Evolutionary conservation across 2,797 vertebrate genomes (phyloP).

Genomic region (Glossophaga mutica): DNA sequence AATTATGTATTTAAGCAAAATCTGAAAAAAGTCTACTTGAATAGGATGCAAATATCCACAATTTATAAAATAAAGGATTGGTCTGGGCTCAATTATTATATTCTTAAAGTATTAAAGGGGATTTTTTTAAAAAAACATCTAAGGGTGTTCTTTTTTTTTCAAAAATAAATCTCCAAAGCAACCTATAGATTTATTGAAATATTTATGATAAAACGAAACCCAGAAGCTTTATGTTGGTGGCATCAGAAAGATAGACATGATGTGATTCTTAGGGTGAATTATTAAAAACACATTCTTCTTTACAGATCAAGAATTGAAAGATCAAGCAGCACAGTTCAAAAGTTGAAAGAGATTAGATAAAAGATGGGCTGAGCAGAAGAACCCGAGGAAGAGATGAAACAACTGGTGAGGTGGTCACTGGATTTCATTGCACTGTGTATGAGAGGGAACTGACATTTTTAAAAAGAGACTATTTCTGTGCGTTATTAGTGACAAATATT

Average conservation of each 20-base stretch:
- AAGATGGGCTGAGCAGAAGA: conserved; percentile 62
- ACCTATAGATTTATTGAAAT: conserved; percentile 73
- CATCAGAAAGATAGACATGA: conserved; percentile 72
- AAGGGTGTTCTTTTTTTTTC: conserved; percentile 35
- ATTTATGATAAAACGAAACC: conserved; percentile 69
- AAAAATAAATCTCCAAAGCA: conserved; percentile 68
- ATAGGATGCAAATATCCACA: conserved; percentile 21
- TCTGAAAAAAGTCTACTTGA: neutral
- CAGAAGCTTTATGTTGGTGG: conserved; percentile 68
- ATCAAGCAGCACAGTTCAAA: conserved; percentile 72
- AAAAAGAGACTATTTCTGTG: neutral
- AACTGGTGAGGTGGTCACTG: conserved; percentile 24
- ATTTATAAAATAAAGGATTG: conserved; percentile 37
- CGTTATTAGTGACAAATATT: neutral
- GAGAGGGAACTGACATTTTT: neutral
- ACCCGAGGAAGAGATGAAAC: conserved; percentile 68
- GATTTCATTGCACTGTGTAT: conserved; percentile 9
- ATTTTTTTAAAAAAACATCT: conserved; percentile 53
- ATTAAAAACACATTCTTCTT: conserved; percentile 76
- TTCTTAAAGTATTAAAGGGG: conserved; percentile 49
- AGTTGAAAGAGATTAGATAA: conserved; percentile 75
- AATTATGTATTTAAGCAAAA: conserved; percentile 40
- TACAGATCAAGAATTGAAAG: conserved; percentile 75
- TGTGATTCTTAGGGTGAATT: conserved; percentile 69
- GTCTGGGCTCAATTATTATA: conserved; percentile 50